Base-by-base conservation (phyloP, 2,797 vertebrate species). In the Danio albolineatus region DNA sequence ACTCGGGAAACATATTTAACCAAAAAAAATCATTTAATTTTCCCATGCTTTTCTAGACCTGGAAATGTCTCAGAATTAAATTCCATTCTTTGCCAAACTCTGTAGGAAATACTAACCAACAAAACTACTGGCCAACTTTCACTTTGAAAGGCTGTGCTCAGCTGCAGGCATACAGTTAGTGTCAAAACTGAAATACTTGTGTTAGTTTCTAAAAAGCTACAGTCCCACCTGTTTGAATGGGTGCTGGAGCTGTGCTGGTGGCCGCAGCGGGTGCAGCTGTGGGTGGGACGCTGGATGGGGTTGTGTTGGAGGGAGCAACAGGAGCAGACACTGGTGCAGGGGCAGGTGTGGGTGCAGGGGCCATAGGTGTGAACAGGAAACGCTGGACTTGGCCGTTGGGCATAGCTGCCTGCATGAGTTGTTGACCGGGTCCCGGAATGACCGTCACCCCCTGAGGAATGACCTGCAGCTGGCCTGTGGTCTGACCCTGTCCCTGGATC, bases 401-500 rank as follows among this genome's bases (percentile, higher is more conserved):
- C 98, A 99, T 98, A 14, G 97, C 97, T n/a, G 98, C 98, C 90
- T 99, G 98, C 98, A 99, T 99, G 7, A 99, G 93, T 86, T 99
- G 98, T 88, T 99, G 98, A 19, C 98, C 98, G 7, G 97, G 96
- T 4, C 95, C 95, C 0, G 98, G 97, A 87, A 98, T 96, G 71
- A 99, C 90, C 0, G 96, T 96, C 71, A 99, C 95, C 56, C 98
- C 98, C 86, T 97, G 97, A 70, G 98, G 98, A 86, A 99, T 97
- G 89, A 99, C 91, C 80, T 99, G 98, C 78, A 99, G 88, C 83
- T 99, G 98, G 28, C 98, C 98, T 72, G 96, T 96, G 79, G 97
- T 98, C 91, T 99, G 97, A 70, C 97, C 97, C 90, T 99, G 98
- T 83, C 98, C 98, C 90, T 99, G 98, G 91, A 99, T 98, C 87